Percentiles rank a stretch among this genome's conserved stretches.
Conservation (phyloP, 1,140 invertebrate species). For the Copidosoma floridanum region DNA sequence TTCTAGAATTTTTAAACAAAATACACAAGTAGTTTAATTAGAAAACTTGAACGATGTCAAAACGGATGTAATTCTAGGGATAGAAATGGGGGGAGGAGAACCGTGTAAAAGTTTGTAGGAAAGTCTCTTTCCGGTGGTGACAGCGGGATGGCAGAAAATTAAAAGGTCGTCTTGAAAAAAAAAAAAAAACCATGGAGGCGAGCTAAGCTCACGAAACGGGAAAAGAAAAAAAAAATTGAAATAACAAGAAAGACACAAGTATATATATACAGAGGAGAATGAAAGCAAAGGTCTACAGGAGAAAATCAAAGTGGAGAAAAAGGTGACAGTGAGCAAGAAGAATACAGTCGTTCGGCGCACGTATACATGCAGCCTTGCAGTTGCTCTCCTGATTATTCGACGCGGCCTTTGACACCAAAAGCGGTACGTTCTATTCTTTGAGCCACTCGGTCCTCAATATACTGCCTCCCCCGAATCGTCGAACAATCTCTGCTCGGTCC, state of each 20-base stretch:
- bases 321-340: background rate
- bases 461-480: too few species aligned
- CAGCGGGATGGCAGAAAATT: background rate
- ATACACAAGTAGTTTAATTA: conserved; percentile 14
- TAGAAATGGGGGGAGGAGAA: background rate
- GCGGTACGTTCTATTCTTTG: too few species aligned
- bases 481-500: background rate
- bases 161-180: background rate
- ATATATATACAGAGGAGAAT: background rate
- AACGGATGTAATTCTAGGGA: background rate
- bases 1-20: too few species aligned
- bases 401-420: background rate
- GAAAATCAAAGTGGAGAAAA: background rate
- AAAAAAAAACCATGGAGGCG: background rate
- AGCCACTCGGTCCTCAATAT: too few species aligned
- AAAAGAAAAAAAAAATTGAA: conserved; percentile 1
- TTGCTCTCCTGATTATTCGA: conserved; percentile 5
- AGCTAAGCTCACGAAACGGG: background rate
- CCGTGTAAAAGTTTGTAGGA: too few species aligned
- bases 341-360: conserved; percentile 1
- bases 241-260: background rate
- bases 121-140: too few species aligned
- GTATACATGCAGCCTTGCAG: background rate
- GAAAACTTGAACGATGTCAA: background rate
- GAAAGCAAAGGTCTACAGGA: background rate